These are phyloP conservation scores for Oreonectes daqikongensis DNA, from an alignment of 2,797 vertebrate genomes.

Conservation along the genomic window DNA sequence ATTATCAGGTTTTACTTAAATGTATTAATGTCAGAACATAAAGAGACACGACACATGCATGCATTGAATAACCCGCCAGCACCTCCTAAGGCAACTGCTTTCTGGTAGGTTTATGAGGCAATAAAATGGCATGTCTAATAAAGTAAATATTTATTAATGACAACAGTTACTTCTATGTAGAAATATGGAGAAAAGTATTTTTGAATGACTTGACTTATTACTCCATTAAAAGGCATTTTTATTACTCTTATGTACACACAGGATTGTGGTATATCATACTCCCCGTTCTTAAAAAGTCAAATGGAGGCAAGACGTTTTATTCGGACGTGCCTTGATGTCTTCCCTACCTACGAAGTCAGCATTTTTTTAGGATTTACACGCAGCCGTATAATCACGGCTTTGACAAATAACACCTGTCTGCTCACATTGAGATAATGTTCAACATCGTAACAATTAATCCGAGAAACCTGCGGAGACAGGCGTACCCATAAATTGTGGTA, in stretches of 20 bases:
- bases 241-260: not conserved
- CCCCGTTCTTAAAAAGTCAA: no score
- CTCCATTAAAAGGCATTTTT: not conserved
- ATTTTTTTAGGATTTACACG: not conserved
- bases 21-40: not conserved
- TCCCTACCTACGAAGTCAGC: not conserved
- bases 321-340: not conserved
- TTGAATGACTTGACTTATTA: no score
- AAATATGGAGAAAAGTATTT: not conserved
- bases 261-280: not conserved
- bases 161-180: not conserved
- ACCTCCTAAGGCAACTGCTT: not conserved
- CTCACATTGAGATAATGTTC: slow-evolving; percentile 4
- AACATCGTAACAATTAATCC: not conserved
- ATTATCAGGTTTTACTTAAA: not conserved
- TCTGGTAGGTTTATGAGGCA: not conserved
- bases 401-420: slow-evolving; percentile 7
- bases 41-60: not conserved
- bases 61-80: not conserved
- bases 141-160: not conserved
- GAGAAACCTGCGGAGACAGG: not conserved
- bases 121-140: not conserved
- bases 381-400: not conserved
- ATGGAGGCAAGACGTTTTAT: no score
- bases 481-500: not conserved